Evolutionary conservation across 2,797 vertebrate genomes (phyloP).

Genomic region (Avahi laniger): DNA sequence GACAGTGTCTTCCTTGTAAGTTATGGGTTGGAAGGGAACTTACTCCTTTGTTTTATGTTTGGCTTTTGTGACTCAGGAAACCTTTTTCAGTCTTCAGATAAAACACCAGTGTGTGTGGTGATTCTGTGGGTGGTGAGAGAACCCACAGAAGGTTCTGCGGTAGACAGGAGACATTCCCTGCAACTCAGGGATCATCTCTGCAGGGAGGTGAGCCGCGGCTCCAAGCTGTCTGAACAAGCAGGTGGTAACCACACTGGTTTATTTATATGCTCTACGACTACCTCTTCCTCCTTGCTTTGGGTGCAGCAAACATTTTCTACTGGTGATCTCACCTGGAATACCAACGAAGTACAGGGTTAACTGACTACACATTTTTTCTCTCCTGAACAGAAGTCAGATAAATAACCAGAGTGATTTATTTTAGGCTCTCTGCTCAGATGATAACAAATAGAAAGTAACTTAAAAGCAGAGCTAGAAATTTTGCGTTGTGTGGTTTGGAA

Average conservation of each 20-base stretch:
- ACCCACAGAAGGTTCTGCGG: not conserved
- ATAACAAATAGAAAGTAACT: conserved; percentile 4
- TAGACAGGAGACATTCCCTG: not conserved
- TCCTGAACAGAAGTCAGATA: not conserved
- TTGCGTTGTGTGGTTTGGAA: not conserved
- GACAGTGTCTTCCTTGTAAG: not conserved
- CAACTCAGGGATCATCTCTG: not conserved
- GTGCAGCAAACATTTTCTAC: not conserved
- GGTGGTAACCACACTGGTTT: not conserved
- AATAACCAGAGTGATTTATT: conserved; percentile 51
- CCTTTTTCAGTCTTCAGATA: not conserved
- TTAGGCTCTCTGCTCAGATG: not conserved
- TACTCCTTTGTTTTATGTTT: not conserved
- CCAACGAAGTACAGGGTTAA: not conserved
- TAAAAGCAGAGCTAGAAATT: conserved; percentile 15
- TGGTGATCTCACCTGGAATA: not conserved
- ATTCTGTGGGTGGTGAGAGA: not conserved
- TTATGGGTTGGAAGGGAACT: not conserved
- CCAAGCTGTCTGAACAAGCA: not conserved
- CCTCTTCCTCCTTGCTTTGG: not conserved
- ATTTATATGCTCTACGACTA: not conserved
- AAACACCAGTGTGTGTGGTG: not conserved
- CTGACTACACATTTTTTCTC: not conserved
- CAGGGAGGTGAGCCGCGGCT: not conserved
- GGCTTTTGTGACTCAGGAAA: not conserved